Conservation (phyloP, 2,113 vertebrate species). For the Conger conger region DNA sequence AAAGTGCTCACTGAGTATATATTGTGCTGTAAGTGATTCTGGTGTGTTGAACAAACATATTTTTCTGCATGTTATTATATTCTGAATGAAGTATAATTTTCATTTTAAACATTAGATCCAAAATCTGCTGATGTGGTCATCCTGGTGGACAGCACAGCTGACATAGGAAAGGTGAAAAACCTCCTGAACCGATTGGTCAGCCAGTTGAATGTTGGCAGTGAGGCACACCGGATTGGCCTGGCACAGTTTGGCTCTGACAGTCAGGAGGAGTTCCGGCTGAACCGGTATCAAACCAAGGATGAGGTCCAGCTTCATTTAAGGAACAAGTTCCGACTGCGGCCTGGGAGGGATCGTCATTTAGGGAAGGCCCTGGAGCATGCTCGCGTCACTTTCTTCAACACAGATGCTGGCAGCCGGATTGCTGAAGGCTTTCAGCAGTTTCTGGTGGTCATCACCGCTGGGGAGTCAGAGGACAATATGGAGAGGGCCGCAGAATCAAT, state of each 20-base stretch:
- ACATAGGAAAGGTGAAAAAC: constrained; percentile 53
- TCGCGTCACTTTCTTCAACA: constrained; percentile 57
- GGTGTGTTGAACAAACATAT: background rate
- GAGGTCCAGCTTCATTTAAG: constrained; percentile 46
- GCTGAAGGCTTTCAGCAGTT: constrained; percentile 64
- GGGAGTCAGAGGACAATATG: constrained; percentile 62
- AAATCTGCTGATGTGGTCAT: constrained; percentile 77
- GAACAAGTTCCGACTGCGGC: constrained; percentile 30
- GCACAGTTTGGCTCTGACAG: constrained; percentile 65
- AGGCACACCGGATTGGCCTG: constrained; percentile 69
- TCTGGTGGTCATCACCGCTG: constrained; percentile 69
- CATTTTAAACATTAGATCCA: constrained; percentile 46
- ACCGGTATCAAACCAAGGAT: constrained; percentile 54
- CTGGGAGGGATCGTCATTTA: constrained; percentile 50
- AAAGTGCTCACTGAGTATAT: too few species aligned
- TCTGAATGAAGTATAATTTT: background rate
- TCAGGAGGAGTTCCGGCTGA: constrained; percentile 71
- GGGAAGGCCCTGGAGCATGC: constrained; percentile 63
- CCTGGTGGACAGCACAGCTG: constrained; percentile 68
- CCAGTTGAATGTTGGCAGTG: constrained; percentile 62
- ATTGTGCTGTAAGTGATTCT: background rate
- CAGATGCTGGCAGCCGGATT: constrained; percentile 60
- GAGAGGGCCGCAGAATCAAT: constrained; percentile 48
- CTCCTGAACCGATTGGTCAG: constrained; percentile 52
- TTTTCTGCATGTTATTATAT: background rate